phyloP scores from a whole-genome alignment of 1,140 invertebrate species.

The Phymastichus coffea region DNA sequence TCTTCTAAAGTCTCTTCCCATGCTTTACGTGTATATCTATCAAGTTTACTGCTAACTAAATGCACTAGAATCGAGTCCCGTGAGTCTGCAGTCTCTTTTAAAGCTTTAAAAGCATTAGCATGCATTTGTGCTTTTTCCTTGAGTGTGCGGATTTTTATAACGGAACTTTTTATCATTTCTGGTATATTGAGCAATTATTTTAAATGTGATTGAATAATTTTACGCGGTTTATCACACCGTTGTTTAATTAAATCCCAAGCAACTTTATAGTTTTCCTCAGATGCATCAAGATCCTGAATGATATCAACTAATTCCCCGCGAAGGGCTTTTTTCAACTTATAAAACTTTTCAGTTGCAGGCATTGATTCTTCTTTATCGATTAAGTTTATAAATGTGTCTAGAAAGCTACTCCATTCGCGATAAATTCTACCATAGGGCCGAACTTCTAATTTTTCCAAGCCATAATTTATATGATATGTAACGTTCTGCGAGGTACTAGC shows the following conservation, averaged over 20 bases:
- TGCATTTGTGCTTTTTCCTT: constrained; percentile 24
- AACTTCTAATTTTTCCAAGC: not conserved
- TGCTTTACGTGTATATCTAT: no score
- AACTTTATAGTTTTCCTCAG: constrained; percentile 18
- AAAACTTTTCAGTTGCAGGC: not conserved
- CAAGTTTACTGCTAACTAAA: no score
- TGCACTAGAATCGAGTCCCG: constrained; percentile 33
- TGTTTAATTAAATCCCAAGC: constrained; percentile 23
- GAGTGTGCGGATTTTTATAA: constrained; percentile 15
- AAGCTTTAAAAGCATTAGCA: constrained; percentile 23
- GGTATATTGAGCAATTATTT: constrained; percentile 23
- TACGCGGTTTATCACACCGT: constrained; percentile 20
- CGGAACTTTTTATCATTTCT: constrained; percentile 9
- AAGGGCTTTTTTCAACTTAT: not conserved
- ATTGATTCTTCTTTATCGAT: no score
- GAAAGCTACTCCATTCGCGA: not conserved
- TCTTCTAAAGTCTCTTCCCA: no score
- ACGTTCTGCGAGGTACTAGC: not conserved
- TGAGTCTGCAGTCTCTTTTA: constrained; percentile 14
- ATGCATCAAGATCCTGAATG: constrained; percentile 7
- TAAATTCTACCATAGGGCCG: not conserved
- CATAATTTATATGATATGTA: not conserved
- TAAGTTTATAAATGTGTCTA: not conserved
- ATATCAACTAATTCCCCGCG: not conserved
- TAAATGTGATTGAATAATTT: constrained; percentile 26